Evolutionary conservation across 2,888 invertebrate genomes (phyloP), one percentile per base, ranked within the genome.

Genomic region (Doris montereyensis): DNA sequence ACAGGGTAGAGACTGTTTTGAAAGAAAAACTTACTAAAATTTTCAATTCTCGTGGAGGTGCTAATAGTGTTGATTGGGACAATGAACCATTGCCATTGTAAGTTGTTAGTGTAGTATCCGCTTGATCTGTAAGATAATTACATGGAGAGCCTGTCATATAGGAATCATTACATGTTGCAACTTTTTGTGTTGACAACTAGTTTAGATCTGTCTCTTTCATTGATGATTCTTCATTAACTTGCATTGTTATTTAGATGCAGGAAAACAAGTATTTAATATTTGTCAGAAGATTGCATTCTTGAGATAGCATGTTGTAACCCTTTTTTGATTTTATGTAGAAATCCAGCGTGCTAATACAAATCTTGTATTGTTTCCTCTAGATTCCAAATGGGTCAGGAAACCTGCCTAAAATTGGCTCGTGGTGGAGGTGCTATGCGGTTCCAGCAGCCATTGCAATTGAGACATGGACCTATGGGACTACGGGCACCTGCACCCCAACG

Each of bases 51-150:
- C 76, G 68, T 52, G 96, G 96, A 82, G 95, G 96, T 84, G 93
- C 97, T 67, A 95, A 95, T 94, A 95, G 95, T 0, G 96, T 97
- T 89, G 96, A 99, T 92, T 99, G 99, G 99, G 95, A 95, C 86
- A 94, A 94, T 83, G 98, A 99, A 91, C 96, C 97, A 35, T 93
- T 98, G 85, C 98, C 98, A 62, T 96, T 89, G 88, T 88, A 83
- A 80, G 86, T 86, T 10, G n/a, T n/a, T n/a, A n/a, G n/a, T n/a
- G n/a, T n/a, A n/a, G n/a, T n/a, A n/a, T 21, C 35, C 32, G 26
- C 4, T 4, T 52, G 10, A 52, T 52, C 10, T 52, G 10, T 52
- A 17, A 13, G 10, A 52, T 52, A 13, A 52, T 52, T 17, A 13
- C 57, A 52, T 52, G 10, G 57, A 52, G 17, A 13, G 57, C 57